Conservation (phyloP, 2,113 vertebrate genomes). For the Halcyon malimbica region DNA sequence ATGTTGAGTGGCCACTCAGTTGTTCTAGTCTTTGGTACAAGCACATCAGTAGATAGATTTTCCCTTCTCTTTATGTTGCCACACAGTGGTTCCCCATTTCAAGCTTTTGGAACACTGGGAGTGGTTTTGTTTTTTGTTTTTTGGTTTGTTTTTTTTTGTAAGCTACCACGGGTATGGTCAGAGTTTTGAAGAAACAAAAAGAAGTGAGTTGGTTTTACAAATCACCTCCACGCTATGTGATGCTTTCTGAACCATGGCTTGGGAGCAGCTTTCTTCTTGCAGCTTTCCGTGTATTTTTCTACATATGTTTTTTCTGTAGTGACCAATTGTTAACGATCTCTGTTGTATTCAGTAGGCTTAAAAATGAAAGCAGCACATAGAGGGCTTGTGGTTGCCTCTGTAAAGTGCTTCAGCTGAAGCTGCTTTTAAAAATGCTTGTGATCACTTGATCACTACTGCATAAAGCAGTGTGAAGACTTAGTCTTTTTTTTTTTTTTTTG, state of each 20-base stretch:
- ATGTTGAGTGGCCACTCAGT: neutral
- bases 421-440: neutral
- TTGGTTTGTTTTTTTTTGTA: neutral
- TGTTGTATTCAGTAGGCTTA: neutral
- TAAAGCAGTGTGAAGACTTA: neutral
- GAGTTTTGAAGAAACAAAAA: neutral
- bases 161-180: neutral
- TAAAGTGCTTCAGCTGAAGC: neutral
- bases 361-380: neutral
- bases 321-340: neutral
- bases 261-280: neutral
- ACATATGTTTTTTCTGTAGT: fast-evolving
- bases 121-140: neutral
- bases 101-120: neutral
- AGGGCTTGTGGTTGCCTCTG: neutral
- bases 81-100: fast-evolving
- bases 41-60: neutral
- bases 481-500: neutral
- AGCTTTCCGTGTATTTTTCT: neutral
- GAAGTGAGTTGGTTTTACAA: neutral
- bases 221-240: neutral
- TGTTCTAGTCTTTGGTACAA: neutral
- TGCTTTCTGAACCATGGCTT: neutral
- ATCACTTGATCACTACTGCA: neutral
- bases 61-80: neutral